Conservation (phyloP, 2,113 vertebrate genomes). For the Megaceryle torquata region DNA sequence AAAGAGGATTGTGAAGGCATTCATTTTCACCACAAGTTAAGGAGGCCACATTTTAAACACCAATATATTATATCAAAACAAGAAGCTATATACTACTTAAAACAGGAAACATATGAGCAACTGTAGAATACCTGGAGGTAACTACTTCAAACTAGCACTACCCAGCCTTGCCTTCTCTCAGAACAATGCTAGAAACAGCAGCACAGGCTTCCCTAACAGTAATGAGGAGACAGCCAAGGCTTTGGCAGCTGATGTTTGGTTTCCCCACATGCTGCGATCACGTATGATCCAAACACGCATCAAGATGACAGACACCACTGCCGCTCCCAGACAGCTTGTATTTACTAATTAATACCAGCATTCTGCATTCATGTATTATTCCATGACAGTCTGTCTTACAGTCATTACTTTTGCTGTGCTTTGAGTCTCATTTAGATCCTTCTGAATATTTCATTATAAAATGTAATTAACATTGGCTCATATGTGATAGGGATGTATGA, state of each 20-base stretch:
- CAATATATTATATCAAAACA: background rate
- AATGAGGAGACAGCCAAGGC: background rate
- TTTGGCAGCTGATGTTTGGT: background rate
- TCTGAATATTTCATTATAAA: constrained; percentile 5
- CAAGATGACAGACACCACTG: background rate
- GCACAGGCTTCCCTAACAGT: background rate
- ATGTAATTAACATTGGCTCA: background rate
- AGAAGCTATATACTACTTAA: background rate
- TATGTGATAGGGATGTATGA: background rate
- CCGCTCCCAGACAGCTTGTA: background rate
- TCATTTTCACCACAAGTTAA: background rate
- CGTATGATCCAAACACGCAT: background rate
- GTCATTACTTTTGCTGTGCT: background rate
- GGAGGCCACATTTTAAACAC: background rate
- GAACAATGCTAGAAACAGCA: background rate
- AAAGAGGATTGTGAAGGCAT: background rate
- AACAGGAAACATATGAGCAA: background rate
- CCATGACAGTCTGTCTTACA: background rate
- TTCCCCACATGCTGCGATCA: background rate
- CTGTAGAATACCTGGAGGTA: background rate
- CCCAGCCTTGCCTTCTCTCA: background rate
- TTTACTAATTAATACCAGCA: constrained; percentile 13
- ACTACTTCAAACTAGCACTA: background rate
- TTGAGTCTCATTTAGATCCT: background rate
- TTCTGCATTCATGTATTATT: background rate